Percentiles rank a stretch among this genome's conserved stretches.
Conservation (phyloP, 2,113 vertebrate genomes). For the Melanerpes aurifrons region DNA sequence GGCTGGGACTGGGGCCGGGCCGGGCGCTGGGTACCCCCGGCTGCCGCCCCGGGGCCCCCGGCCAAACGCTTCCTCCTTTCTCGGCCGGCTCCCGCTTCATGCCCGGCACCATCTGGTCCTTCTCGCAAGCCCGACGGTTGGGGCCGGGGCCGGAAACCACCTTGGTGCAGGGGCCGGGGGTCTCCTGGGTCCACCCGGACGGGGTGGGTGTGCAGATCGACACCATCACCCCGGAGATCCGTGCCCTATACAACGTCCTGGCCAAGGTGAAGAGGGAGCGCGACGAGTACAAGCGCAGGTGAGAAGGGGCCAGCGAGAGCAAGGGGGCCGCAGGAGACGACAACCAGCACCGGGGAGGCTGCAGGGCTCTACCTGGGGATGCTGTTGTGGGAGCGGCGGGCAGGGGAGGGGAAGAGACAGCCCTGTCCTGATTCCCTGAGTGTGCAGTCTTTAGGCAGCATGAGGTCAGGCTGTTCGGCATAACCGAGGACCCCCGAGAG, state of each 20-base stretch:
- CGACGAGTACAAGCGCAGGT: constrained; percentile 97
- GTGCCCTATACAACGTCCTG: constrained; percentile 97
- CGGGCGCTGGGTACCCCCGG: constrained; percentile 63
- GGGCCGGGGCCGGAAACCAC: constrained; percentile 85
- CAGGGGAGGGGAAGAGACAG: too few relatives aligned
- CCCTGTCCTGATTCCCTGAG: background rate
- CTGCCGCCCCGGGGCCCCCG: constrained; percentile 45
- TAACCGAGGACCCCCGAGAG: too few relatives aligned
- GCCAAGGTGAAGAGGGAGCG: constrained; percentile 96
- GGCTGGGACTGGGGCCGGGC: constrained; percentile 37
- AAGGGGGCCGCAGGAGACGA: background rate
- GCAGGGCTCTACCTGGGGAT: background rate
- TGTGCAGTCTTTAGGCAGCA: rapidly evolving
- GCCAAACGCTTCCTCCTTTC: constrained; percentile 23
- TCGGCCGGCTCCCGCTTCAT: constrained; percentile 79
- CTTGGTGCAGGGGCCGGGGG: constrained; percentile 88
- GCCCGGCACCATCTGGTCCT: constrained; percentile 95
- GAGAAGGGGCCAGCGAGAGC: background rate
- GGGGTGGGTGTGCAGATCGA: constrained; percentile 98
- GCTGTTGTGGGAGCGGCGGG: background rate
- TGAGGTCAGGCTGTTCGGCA: background rate
- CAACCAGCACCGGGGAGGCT: rapidly evolving
- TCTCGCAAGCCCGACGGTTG: constrained; percentile 89
- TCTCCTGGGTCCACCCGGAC: constrained; percentile 94
- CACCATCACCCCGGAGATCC: constrained; percentile 97